Evolutionary conservation across 2,113 vertebrate genomes (phyloP).

Genomic region (Alexandromys fortis): DNA sequence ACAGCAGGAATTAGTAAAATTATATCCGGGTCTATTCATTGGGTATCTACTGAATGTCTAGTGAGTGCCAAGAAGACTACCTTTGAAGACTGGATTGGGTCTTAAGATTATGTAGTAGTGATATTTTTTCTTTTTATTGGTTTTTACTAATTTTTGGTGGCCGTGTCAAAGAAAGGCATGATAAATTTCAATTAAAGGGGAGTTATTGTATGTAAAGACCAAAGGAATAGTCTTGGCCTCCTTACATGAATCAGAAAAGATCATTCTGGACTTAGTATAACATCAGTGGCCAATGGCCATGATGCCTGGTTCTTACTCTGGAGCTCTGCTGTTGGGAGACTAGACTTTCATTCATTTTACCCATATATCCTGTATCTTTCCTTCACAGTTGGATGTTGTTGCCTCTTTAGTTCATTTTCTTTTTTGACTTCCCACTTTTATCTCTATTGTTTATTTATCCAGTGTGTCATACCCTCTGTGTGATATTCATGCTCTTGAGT

Average conservation of each 20-base stretch:
- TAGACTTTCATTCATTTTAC: not conserved
- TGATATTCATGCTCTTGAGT: not conserved
- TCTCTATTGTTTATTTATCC: not conserved
- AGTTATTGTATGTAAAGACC: not conserved
- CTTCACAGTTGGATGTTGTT: not conserved
- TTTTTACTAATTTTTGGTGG: not conserved
- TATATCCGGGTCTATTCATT: not conserved
- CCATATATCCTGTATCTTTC: not conserved
- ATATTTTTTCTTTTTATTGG: not conserved
- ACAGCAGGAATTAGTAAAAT: not conserved
- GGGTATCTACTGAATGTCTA: not conserved
- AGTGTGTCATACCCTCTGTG: not conserved
- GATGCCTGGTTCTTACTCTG: not conserved
- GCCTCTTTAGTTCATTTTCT: not conserved
- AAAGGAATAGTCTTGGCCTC: not conserved
- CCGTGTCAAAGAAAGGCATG: not conserved
- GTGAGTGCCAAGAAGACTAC: not conserved
- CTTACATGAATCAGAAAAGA: not conserved
- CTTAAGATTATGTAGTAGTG: not conserved
- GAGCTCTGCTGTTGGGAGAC: not conserved
- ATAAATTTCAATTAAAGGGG: not conserved
- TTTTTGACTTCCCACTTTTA: slow-evolving; percentile 7
- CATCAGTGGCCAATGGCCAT: not conserved
- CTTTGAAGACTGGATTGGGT: not conserved
- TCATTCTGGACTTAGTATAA: not conserved